These are phyloP conservation scores for Drosophila putrida DNA, from an alignment of 2,888 invertebrate genomes.

Conservation along the genomic window DNA sequence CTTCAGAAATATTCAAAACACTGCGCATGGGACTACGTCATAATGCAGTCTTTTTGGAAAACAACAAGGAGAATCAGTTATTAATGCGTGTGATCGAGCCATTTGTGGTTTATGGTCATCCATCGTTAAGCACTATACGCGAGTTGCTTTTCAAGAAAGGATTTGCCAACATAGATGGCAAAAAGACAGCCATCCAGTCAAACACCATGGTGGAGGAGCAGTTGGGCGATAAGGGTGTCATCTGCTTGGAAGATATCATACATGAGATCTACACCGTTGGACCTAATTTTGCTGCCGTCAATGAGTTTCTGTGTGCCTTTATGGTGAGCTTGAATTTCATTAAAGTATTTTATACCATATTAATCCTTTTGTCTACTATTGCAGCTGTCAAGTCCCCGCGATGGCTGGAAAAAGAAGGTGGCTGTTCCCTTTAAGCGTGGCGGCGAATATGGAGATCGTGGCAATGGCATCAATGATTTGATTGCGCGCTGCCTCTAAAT, in stretches of 20 bases:
- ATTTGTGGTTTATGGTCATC: constrained; percentile 84
- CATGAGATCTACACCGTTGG: constrained; percentile 85
- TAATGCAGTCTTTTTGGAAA: constrained; percentile 83
- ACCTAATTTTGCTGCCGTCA: constrained; percentile 82
- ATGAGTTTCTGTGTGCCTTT: constrained; percentile 82
- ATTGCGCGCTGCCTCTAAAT: constrained; percentile 83
- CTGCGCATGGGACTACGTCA: constrained; percentile 79
- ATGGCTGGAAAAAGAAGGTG: constrained; percentile 85
- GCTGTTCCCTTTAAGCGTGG: constrained; percentile 83
- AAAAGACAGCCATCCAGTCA: constrained; percentile 84
- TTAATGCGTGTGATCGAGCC: constrained; percentile 84
- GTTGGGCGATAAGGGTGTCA: constrained; percentile 84
- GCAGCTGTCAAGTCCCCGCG: constrained; percentile 83
- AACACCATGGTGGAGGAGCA: constrained; percentile 85
- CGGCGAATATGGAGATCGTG: constrained; percentile 85
- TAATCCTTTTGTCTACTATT: constrained; percentile 16
- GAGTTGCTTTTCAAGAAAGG: constrained; percentile 85
- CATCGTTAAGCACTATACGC: constrained; percentile 82
- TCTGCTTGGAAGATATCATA: constrained; percentile 85
- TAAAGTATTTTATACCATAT: too few species aligned
- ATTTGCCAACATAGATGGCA: constrained; percentile 82
- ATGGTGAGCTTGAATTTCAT: constrained; percentile 78
- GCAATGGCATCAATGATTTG: constrained; percentile 82
- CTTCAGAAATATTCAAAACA: constrained; percentile 77
- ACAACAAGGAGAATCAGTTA: constrained; percentile 83